A percentile compares a stretch with the other conserved stretches of the same genome.
phyloP scores from a whole-genome alignment of 2,797 vertebrate species.

The Phataginus tetradactyla region DNA sequence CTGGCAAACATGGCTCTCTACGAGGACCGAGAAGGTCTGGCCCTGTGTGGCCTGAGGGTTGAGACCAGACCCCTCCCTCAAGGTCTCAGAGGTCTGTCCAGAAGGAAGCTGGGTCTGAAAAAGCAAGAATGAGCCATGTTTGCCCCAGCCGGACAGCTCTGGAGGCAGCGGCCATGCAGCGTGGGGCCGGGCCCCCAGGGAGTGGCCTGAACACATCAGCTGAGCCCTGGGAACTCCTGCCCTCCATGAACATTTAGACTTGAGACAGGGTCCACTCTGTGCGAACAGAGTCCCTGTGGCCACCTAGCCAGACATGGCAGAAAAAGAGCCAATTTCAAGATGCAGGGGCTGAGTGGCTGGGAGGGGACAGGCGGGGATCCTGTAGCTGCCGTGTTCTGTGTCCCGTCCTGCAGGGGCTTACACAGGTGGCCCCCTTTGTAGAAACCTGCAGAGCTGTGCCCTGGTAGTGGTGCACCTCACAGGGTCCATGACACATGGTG shows the following conservation, averaged over 20 bases:
- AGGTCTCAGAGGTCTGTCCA: accelerated
- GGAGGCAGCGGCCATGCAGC: too few relatives aligned
- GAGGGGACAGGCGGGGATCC: background rate
- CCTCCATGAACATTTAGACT: background rate
- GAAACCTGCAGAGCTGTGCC: background rate
- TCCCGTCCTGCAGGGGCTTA: background rate
- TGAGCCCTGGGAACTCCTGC: background rate
- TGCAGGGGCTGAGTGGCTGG: background rate
- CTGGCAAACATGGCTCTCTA: background rate
- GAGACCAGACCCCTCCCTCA: background rate
- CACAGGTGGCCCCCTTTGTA: background rate
- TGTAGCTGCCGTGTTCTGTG: accelerated
- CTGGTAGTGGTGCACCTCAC: too few relatives aligned
- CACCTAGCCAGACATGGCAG: background rate
- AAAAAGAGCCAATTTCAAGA: background rate
- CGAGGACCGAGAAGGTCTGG: too few relatives aligned
- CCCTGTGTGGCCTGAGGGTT: background rate
- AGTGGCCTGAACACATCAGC: background rate
- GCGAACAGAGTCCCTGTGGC: background rate
- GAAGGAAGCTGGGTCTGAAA: background rate
- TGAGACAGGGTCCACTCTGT: background rate
- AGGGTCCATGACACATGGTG: background rate
- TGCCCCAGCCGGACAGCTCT: background rate
- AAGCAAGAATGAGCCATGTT: background rate
- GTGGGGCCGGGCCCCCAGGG: background rate